These are phyloP conservation scores for Druon quercuslanigerum DNA, from an alignment of 1,140 invertebrate species.

Conservation along the genomic window DNA sequence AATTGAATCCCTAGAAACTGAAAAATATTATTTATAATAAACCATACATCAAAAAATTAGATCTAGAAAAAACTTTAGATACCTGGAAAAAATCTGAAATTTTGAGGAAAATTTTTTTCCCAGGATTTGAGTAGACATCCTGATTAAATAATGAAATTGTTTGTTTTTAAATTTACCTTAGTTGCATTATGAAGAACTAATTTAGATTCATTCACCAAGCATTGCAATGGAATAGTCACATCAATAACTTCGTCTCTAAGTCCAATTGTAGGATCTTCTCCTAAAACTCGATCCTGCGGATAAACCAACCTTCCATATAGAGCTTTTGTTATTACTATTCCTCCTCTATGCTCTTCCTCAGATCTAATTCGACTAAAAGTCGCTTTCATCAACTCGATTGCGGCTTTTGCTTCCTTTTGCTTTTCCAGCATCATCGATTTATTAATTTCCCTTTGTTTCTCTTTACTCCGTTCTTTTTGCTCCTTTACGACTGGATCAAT, in stretches of 20 bases:
- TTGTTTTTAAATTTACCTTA: slow-evolving; percentile 81
- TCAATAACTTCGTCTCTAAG: slow-evolving; percentile 84
- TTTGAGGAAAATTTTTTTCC: too few species aligned
- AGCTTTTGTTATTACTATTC: slow-evolving; percentile 91
- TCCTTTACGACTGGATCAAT: slow-evolving; percentile 91
- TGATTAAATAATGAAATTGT: too few species aligned
- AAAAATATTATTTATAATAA: too few species aligned
- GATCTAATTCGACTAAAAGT: slow-evolving; percentile 85
- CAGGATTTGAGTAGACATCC: too few species aligned
- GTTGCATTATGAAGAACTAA: slow-evolving; percentile 89
- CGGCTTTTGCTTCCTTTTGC: slow-evolving; percentile 88
- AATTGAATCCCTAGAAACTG: too few species aligned
- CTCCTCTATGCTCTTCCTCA: slow-evolving; percentile 87
- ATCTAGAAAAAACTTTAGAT: too few species aligned
- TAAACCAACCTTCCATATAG: slow-evolving; percentile 85
- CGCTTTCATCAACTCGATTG: slow-evolving; percentile 91
- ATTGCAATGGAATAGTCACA: slow-evolving; percentile 95
- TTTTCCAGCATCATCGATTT: slow-evolving; percentile 85
- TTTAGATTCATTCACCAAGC: slow-evolving; percentile 93
- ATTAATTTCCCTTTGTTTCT: slow-evolving; percentile 85
- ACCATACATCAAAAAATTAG: too few species aligned
- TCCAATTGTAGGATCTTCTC: slow-evolving; percentile 55
- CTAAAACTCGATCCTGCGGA: slow-evolving; percentile 58
- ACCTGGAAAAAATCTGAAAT: too few species aligned
- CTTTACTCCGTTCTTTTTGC: slow-evolving; percentile 84